Conservation (phyloP, 2,888 invertebrate species). For the Hecatera dysodea region DNA sequence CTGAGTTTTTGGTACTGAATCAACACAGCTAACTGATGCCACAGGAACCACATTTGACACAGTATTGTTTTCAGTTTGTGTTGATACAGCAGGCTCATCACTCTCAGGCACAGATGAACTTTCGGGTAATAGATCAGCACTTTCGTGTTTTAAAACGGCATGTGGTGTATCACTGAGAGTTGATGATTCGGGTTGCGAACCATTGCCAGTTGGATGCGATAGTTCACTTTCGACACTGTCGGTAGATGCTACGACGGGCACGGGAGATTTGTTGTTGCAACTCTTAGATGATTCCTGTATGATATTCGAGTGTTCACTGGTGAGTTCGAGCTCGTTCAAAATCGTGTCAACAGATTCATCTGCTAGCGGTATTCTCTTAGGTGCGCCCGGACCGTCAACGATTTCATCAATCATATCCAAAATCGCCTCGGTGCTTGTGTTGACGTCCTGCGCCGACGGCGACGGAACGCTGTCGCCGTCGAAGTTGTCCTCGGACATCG, state of each 20-base stretch:
- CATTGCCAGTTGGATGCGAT: slow-evolving; percentile 29
- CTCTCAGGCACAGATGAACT: slow-evolving; percentile 62
- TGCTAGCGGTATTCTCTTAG: slow-evolving; percentile 79
- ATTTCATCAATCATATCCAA: slow-evolving; percentile 90
- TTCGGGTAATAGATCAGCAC: slow-evolving; percentile 68
- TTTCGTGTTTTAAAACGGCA: slow-evolving; percentile 65
- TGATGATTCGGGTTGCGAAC: slow-evolving; percentile 56
- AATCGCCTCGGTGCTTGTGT: slow-evolving; percentile 89
- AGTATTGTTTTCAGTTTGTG: slow-evolving; percentile 50
- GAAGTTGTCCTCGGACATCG: slow-evolving; percentile 87
- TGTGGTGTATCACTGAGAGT: slow-evolving; percentile 37
- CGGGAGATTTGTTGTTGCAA: slow-evolving; percentile 43
- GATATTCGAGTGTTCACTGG: slow-evolving; percentile 53
- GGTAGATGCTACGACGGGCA: slow-evolving; percentile 61
- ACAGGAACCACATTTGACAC: slow-evolving; percentile 46
- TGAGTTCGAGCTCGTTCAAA: slow-evolving; percentile 56
- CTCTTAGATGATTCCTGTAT: slow-evolving; percentile 62
- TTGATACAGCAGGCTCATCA: slow-evolving; percentile 46
- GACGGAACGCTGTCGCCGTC: slow-evolving; percentile 88
- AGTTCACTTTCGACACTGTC: slow-evolving; percentile 74
- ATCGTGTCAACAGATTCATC: slow-evolving; percentile 53
- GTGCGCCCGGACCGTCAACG: slow-evolving; percentile 87
- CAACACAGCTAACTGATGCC: slow-evolving; percentile 5
- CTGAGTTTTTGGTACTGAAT: slow-evolving; percentile 24
- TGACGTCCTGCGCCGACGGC: slow-evolving; percentile 86